Conservation (phyloP, 2,797 vertebrate species). For the Leucoraja ocellata region DNA sequence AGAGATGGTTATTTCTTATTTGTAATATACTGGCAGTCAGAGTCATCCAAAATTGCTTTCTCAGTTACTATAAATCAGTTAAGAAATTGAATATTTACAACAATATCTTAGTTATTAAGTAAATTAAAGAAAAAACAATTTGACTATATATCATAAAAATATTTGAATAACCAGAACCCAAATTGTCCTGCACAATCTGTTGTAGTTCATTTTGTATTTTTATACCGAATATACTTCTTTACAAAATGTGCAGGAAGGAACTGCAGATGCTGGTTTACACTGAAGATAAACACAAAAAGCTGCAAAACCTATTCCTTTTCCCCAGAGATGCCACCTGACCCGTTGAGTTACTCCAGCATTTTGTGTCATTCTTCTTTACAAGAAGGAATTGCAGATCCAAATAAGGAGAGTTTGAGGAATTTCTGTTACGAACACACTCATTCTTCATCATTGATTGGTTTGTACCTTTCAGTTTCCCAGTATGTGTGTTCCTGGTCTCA, state of each 20-base stretch:
- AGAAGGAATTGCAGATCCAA: not conserved
- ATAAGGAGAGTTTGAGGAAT: not conserved
- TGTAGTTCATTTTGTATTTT: not conserved
- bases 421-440: not conserved
- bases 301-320: too few species aligned
- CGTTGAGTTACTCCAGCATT: too few species aligned
- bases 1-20: not conserved
- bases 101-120: not conserved
- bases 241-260: too few species aligned
- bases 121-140: not conserved
- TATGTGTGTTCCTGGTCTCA: too few species aligned
- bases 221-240: not conserved
- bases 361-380: not conserved
- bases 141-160: not conserved
- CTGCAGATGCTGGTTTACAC: too few species aligned
- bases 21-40: not conserved
- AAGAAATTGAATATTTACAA: not conserved
- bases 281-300: too few species aligned
- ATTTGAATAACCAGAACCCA: not conserved
- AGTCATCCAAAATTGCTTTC: not conserved
- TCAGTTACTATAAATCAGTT: not conserved
- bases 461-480: not conserved
- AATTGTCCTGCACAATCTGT: not conserved
- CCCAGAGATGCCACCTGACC: too few species aligned
- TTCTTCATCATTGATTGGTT: not conserved